Base-by-base conservation (phyloP, 2,113 vertebrate genomes). In the Microcebus lehilahytsara region DNA sequence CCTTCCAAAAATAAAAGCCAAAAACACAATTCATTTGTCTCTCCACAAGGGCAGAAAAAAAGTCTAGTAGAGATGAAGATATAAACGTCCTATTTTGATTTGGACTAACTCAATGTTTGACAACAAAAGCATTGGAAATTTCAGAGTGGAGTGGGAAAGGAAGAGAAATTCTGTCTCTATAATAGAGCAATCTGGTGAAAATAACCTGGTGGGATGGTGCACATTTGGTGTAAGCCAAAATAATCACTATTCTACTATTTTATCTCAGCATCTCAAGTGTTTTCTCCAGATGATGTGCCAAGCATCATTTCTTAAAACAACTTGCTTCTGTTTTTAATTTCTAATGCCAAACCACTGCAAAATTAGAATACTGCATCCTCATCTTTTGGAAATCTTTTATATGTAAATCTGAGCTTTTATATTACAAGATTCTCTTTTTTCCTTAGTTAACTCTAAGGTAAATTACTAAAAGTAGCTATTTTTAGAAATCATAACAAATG, bases 121-220 rank as follows among this genome's bases (percentile, higher is more conserved):
- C 60, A 78, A 85, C 14, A 93, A 95, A 93, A 91, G 49, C 42
- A 89, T 5, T 97, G 71, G n/a, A 84, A 88, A 92, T 84, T 92
- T 96, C 69, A 95, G 53, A 77, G 32, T 74, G 13, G 5, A 20
- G 42, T 75, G 78, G 53, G 66, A 84, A 95, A n/a, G 56, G 20
- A 37, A 62, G 34, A 93, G 49, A 90, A 97, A 89, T 58, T 91
- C n/a, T 86, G 14, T 81, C 25, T 69, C 16, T 88, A 23, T 75
- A 42, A 72, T 2, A 92, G 7, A 94, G 58, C 42, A 78, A 78
- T 72, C 37, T 11, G 23, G 13, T 64, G 53, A 14, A 87, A 85
- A 84, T n/a, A 86, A 93, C 11, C 32, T 89, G 51, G 25, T 58
- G 4, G 53, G 22, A 79, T 60, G 34, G 74, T 42, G 72, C 46